Percentiles rank a stretch among this genome's conserved stretches.
phyloP scores from a whole-genome alignment of 2,888 invertebrate genomes.

The Synergus itoensis region DNA sequence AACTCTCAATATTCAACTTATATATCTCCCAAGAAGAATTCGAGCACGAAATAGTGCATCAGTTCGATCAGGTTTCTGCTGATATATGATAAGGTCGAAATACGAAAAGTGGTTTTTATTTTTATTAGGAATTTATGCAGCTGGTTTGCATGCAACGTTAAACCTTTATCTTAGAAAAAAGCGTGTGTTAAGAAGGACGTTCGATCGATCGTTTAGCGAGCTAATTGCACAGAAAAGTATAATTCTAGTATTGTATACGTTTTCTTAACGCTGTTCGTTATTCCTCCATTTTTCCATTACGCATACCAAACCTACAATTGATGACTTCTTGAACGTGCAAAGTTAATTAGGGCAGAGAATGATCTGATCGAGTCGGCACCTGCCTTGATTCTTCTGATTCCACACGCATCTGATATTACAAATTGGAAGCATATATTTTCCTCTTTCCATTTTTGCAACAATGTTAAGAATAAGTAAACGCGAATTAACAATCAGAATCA shows the following conservation, averaged over 20 bases:
- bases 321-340: conserved; percentile 48
- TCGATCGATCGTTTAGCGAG: conserved; percentile 49
- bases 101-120: too few species aligned
- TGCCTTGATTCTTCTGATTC: conserved; percentile 53
- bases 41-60: too few species aligned
- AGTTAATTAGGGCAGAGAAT: conserved; percentile 64
- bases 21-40: background rate
- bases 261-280: background rate
- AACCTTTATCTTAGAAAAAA: background rate
- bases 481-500: background rate
- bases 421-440: conserved; percentile 5
- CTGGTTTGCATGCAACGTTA: background rate
- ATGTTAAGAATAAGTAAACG: background rate
- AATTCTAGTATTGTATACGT: conserved; percentile 42
- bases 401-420: conserved; percentile 16
- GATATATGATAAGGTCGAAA: too few species aligned
- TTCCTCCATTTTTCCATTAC: background rate
- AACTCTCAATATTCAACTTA: background rate
- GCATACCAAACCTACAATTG: conserved; percentile 1
- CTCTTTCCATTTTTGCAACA: background rate
- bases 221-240: conserved; percentile 51
- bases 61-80: too few species aligned
- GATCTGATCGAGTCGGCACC: conserved; percentile 62
- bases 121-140: too few species aligned
- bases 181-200: conserved; percentile 8